phyloP scores from a whole-genome alignment of 2,888 invertebrate species.

The Aleiodes testaceus region DNA sequence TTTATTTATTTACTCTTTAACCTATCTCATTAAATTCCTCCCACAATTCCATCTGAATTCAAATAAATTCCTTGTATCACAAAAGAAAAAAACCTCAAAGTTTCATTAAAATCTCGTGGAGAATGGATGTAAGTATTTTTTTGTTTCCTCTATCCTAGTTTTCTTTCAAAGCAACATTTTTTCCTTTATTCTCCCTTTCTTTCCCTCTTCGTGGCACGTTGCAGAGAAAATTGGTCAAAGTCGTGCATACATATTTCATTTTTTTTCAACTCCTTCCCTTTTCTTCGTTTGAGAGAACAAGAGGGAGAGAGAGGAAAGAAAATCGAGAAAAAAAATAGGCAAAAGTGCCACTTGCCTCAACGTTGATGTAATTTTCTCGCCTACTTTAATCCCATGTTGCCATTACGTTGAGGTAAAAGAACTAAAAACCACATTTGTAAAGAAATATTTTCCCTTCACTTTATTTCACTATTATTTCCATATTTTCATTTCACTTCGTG shows the following conservation, averaged over 20 bases:
- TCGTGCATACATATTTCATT: slow-evolving; percentile 6
- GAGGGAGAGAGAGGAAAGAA: too few relatives aligned
- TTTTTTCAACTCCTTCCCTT: neutral
- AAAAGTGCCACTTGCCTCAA: slow-evolving; percentile 35
- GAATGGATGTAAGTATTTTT: slow-evolving; percentile 10
- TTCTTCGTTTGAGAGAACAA: neutral
- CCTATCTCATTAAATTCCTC: neutral
- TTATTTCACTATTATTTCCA: too few relatives aligned
- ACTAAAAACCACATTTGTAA: slow-evolving; percentile 17
- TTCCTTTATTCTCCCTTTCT: neutral
- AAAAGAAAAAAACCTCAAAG: neutral
- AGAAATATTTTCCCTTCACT: slow-evolving; percentile 6
- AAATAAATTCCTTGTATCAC: slow-evolving; percentile 7
- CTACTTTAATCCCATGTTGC: slow-evolving; percentile 28
- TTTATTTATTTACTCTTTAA: neutral
- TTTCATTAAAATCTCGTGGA: neutral
- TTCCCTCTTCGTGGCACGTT: neutral
- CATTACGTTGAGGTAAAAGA: neutral
- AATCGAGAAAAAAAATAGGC: slow-evolving; percentile 27
- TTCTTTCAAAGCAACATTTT: slow-evolving; percentile 7
- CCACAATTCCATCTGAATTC: neutral
- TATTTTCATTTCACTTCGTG: too few relatives aligned
- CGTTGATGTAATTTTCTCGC: slow-evolving; percentile 30
- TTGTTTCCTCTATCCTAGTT: neutral
- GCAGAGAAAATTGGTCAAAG: slow-evolving; percentile 14